Evolutionary conservation across 2,113 vertebrate genomes (phyloP), one percentile per base, ranked within the genome.

Genomic region (Suncus etruscus): DNA sequence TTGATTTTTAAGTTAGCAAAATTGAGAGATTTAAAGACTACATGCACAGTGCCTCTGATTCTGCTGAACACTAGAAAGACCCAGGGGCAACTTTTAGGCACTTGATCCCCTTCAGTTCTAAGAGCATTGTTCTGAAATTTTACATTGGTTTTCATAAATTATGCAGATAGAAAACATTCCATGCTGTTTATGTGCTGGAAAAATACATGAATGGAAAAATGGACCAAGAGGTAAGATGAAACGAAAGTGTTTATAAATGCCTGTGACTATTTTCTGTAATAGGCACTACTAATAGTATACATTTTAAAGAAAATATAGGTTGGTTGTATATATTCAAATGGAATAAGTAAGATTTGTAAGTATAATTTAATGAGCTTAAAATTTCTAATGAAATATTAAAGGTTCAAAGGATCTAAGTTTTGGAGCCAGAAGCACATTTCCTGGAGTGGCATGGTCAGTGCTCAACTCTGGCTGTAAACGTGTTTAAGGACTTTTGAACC

Each of bases 21-120:
- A 80, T 75, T 91, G 87, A 96, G 91, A 97, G 94, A 93, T 87
- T 95, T 90, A 94, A 96, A 95, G 95, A 25, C 94, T 95, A 94
- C 95, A 96, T 97, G 96, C 87, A 96, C 94, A 96, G 80, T 95
- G 90, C 76, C 48, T 94, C 32, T 81, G 82, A 90, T 66, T 96
- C 92, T 96, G 85, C 93, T 91, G 83, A 96, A 92, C 18, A 80
- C 94, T 93, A 95, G 89, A 84, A 95, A 87, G 93, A 86, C 50
- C 89, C 50, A 68, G 88, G 95, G 96, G 96, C 94, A 95, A 88
- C 94, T 95, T 70, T 66, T 90, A 82, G 94, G 47, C 74, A 45
- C 79, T 50, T 80, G 85, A 58, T 24, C 51, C 74, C 20, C 14
- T 89, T 70, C 77, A 65, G 10, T 45, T 58, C 31, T 70, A 72